phyloP scores from a whole-genome alignment of 35 echinoderm and acorn worm genomes.

The Apostichopus japonicus region DNA sequence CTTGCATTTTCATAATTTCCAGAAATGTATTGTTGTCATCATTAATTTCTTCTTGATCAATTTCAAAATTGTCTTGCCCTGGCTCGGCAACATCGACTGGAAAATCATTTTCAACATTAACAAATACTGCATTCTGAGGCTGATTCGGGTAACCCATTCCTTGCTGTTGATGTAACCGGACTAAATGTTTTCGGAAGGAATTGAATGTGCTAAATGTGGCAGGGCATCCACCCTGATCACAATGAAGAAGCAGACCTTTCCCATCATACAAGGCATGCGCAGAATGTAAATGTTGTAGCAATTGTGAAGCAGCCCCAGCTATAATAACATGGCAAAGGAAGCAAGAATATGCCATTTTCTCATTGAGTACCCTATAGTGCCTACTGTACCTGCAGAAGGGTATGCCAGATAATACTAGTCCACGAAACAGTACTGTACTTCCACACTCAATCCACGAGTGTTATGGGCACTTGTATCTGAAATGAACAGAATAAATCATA shows the following conservation, averaged over 20 bases:
- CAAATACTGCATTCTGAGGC: neutral
- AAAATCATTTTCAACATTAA: constrained; percentile 6
- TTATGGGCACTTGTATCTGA: no score
- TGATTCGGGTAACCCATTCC: neutral
- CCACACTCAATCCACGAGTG: no score
- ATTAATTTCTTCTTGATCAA: neutral
- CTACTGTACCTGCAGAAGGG: no score
- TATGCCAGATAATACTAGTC: no score
- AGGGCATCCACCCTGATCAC: neutral
- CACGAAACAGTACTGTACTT: no score
- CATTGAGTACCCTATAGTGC: no score
- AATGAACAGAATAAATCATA: no score
- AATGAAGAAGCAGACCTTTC: neutral
- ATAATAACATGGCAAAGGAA: neutral
- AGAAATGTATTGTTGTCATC: neutral
- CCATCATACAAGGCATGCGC: constrained; percentile 26
- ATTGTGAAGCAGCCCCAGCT: neutral
- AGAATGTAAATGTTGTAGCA: neutral
- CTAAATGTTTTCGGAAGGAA: neutral
- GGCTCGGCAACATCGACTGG: neutral
- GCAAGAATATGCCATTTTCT: neutral
- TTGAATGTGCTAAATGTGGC: constrained; percentile 18
- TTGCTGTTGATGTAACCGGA: neutral
- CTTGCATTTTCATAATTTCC: neutral
- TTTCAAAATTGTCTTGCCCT: constrained; percentile 9